phyloP scores from a whole-genome alignment of 2,888 invertebrate genomes.

The Taenaris catops region DNA sequence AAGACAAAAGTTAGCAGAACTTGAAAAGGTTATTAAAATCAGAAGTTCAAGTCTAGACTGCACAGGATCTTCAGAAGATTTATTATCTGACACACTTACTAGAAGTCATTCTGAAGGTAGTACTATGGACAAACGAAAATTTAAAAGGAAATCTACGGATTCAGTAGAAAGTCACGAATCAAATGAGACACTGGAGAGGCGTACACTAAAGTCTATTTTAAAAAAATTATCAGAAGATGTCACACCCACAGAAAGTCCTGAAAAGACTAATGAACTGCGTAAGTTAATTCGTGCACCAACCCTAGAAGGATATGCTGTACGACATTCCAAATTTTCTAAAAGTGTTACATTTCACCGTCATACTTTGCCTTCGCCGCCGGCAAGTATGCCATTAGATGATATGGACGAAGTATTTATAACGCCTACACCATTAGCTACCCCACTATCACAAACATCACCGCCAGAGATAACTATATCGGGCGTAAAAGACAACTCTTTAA shows the following conservation, averaged over 20 bases:
- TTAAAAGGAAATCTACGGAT: conserved; percentile 62
- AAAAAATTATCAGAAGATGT: conserved; percentile 89
- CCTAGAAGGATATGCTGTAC: conserved; percentile 92
- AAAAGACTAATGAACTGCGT: conserved; percentile 80
- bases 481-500: conserved; percentile 26
- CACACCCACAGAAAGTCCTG: conserved; percentile 66
- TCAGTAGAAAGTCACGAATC: conserved; percentile 68
- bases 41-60: conserved; percentile 91
- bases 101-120: conserved; percentile 91
- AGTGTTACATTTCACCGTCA: conserved; percentile 93
- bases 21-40: conserved; percentile 87
- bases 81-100: conserved; percentile 80
- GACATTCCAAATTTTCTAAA: conserved; percentile 93
- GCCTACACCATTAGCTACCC: conserved; percentile 34
- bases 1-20: conserved; percentile 90
- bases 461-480: conserved; percentile 34
- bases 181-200: conserved; percentile 90
- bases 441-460: conserved; percentile 20
- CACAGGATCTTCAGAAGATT: conserved; percentile 81
- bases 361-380: conserved; percentile 90
- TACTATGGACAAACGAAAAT: conserved; percentile 83
- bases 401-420: conserved; percentile 55
- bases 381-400: conserved; percentile 61
- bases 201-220: conserved; percentile 90
- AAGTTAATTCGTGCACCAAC: conserved; percentile 90